Conservation (phyloP, 2,113 vertebrate genomes). For the Syrmaticus mikado region DNA sequence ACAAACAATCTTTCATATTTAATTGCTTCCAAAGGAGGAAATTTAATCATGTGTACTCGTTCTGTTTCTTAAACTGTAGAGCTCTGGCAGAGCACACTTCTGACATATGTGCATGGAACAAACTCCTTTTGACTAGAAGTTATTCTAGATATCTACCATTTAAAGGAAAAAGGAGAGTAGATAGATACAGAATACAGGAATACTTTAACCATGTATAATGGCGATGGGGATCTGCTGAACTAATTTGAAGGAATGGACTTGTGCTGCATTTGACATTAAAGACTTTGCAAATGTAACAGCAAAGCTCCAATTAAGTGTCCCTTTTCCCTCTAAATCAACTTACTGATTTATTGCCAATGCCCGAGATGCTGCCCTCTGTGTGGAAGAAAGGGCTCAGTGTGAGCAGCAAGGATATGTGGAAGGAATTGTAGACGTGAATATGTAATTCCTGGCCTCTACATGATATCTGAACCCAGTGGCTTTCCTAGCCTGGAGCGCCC, state of each 20-base stretch:
- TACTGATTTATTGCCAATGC: constrained; percentile 6
- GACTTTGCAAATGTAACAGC: neutral
- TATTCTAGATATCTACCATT: neutral
- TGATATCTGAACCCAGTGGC: accelerated
- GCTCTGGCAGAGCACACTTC: constrained; percentile 28
- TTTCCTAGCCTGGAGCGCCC: constrained; percentile 23
- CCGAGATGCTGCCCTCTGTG: neutral
- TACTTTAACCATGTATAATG: neutral
- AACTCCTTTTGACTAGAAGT: neutral
- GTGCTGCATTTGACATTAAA: neutral
- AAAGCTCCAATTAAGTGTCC: neutral
- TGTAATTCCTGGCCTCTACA: constrained; percentile 48
- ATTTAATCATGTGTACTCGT: constrained; percentile 53
- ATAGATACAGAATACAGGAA: neutral
- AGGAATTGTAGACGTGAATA: neutral
- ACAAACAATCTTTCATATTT: constrained; percentile 50
- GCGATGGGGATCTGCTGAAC: neutral
- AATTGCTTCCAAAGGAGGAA: constrained; percentile 59
- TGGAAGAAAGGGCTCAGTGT: constrained; percentile 52
- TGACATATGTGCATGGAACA: constrained; percentile 12
- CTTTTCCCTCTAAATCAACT: constrained; percentile 24
- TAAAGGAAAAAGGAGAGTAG: neutral
- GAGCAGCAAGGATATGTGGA: constrained; percentile 38
- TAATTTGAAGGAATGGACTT: neutral
- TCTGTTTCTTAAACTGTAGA: constrained; percentile 31